Conservation (phyloP, 1,140 invertebrate species). For the Aphaenogaster rudis region DNA sequence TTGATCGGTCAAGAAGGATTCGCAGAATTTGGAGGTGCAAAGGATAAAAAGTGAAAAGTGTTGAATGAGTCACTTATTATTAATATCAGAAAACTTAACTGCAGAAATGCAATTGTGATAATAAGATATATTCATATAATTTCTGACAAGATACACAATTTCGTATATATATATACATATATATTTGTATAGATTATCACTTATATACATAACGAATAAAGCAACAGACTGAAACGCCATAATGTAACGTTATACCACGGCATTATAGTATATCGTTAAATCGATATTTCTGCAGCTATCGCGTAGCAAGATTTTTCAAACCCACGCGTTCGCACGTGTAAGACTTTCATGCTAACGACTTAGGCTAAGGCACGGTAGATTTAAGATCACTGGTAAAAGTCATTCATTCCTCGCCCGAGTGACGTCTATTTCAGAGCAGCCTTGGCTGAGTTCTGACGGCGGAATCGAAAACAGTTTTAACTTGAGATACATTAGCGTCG, state of each 20-base stretch:
- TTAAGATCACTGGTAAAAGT: slow-evolving; percentile 5
- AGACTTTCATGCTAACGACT: not conserved
- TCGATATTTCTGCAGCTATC: not conserved
- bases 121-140: slow-evolving; percentile 27
- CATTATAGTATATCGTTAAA: not conserved
- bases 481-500: not conserved
- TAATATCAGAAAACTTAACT: slow-evolving; percentile 2
- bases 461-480: slow-evolving; percentile 26
- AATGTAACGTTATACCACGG: not conserved
- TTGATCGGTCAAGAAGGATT: not conserved
- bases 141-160: slow-evolving; percentile 10
- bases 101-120: slow-evolving; percentile 52
- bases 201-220: slow-evolving; percentile 56
- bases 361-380: not conserved
- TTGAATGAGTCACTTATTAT: slow-evolving; percentile 21
- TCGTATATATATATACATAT: not conserved
- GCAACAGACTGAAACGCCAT: not conserved
- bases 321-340: not conserved
- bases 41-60: not conserved
- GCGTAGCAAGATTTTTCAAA: not conserved
- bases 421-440: not conserved
- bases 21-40: not conserved
- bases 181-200: slow-evolving; percentile 4
- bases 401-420: not conserved
- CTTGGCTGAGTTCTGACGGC: not conserved